Conservation (phyloP, 2,888 invertebrate genomes). For the Erynnis tages region DNA sequence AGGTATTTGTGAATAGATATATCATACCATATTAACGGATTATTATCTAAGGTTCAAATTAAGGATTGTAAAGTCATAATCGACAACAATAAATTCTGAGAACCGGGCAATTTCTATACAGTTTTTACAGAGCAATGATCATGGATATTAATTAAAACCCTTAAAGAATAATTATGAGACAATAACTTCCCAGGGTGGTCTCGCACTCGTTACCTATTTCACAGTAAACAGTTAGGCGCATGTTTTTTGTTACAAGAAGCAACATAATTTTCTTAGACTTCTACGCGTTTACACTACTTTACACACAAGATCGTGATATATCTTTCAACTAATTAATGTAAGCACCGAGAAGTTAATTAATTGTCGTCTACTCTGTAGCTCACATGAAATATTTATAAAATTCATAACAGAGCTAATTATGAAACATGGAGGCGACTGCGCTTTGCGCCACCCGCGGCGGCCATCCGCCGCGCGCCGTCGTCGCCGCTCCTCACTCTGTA, state of each 20-base stretch:
- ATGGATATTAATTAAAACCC: conserved; percentile 52
- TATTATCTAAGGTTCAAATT: conserved; percentile 48
- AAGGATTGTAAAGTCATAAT: conserved; percentile 61
- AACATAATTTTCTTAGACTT: conserved; percentile 52
- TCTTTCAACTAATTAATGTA: conserved; percentile 71
- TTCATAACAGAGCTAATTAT: conserved; percentile 78
- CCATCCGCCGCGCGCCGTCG: conserved; percentile 44
- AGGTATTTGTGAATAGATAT: too few relatives aligned
- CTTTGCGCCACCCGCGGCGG: conserved; percentile 70
- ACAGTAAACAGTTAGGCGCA: conserved; percentile 3
- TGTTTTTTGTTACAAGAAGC: conserved; percentile 6
- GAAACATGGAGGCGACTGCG: conserved; percentile 62
- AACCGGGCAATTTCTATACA: conserved; percentile 44
- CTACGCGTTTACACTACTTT: conserved; percentile 60
- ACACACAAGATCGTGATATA: conserved; percentile 67
- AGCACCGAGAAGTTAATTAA: conserved; percentile 75
- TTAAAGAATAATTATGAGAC: conserved; percentile 42
- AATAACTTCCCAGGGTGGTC: conserved; percentile 54
- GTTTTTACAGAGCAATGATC: conserved; percentile 51
- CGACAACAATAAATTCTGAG: conserved; percentile 47
- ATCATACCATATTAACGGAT: background rate
- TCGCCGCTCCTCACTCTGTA: conserved; percentile 44
- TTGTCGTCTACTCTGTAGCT: conserved; percentile 65
- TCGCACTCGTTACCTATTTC: conserved; percentile 29
- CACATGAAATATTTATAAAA: conserved; percentile 78